These are phyloP conservation scores for Gila orcuttii DNA, from an alignment of 2,113 vertebrate genomes.

Conservation along the genomic window DNA sequence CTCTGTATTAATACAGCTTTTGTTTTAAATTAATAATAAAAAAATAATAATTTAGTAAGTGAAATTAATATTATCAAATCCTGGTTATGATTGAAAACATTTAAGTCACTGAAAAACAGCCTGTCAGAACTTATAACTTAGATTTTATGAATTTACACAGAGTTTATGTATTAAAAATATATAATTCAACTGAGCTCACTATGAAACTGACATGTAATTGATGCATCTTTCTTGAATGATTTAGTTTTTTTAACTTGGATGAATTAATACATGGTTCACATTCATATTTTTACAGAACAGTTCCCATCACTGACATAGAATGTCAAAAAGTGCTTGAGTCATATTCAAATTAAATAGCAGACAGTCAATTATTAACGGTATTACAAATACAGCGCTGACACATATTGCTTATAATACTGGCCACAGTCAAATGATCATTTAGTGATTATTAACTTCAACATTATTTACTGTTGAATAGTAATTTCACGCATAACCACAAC, in stretches of 20 bases:
- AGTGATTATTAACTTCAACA: not conserved
- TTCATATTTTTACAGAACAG: not conserved
- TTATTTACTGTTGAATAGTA: not conserved
- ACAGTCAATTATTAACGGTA: not conserved
- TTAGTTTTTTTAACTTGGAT: not conserved
- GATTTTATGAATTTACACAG: not conserved
- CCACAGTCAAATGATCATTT: not conserved
- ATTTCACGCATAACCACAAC: not conserved
- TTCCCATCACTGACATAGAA: constrained; percentile 34
- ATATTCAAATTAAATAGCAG: constrained; percentile 16
- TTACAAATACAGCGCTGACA: not conserved
- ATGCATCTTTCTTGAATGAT: not conserved
- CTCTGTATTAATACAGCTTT: not conserved
- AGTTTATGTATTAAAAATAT: constrained; percentile 31
- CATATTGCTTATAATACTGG: constrained; percentile 15
- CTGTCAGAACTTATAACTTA: not conserved
- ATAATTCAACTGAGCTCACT: not conserved
- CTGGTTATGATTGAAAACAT: not conserved
- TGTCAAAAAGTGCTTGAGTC: constrained; percentile 43
- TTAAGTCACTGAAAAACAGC: constrained; percentile 21
- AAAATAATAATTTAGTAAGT: not conserved
- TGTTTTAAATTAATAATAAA: not conserved
- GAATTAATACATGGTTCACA: not conserved
- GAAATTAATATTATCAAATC: not conserved
- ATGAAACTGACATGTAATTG: not conserved